Conservation (phyloP, 2,113 vertebrate genomes). For the Clarias macrocephalus region DNA sequence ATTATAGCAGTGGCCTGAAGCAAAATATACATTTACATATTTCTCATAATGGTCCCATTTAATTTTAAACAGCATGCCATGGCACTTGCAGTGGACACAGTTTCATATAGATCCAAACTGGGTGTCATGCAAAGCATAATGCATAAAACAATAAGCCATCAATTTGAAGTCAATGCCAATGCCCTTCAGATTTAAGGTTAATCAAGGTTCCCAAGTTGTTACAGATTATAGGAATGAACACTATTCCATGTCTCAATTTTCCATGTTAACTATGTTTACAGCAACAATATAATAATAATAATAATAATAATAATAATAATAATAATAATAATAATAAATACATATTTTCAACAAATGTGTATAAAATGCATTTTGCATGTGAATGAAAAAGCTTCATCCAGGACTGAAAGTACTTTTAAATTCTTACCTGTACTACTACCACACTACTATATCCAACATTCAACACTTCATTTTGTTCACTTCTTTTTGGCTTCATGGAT, state of each 20-base stretch:
- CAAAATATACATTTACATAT: slow-evolving; percentile 69
- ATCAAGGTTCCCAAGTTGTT: slow-evolving; percentile 46
- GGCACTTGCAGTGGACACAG: slow-evolving; percentile 59
- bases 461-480: too few species aligned
- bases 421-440: too few species aligned
- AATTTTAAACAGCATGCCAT: slow-evolving; percentile 65
- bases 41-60: slow-evolving; percentile 59
- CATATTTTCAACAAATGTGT: neutral
- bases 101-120: slow-evolving; percentile 50
- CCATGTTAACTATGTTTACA: slow-evolving; percentile 21
- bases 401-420: too few species aligned
- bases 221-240: slow-evolving; percentile 35
- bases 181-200: slow-evolving; percentile 48
- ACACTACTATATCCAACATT: too few species aligned
- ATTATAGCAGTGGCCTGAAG: slow-evolving; percentile 60
- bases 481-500: too few species aligned
- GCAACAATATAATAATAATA: too few species aligned
- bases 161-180: slow-evolving; percentile 55
- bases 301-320: too few species aligned
- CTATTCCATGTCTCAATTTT: slow-evolving; percentile 32
- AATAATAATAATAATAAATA: too few species aligned
- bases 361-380: slow-evolving; percentile 1
- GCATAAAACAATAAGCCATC: slow-evolving; percentile 49
- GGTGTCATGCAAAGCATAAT: slow-evolving; percentile 57
- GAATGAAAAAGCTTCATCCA: neutral